A percentile compares a stretch with the other conserved stretches of the same genome.
Evolutionary conservation across 2,888 invertebrate species (phyloP).

Genomic region (Sclerodermus sp.): DNA sequence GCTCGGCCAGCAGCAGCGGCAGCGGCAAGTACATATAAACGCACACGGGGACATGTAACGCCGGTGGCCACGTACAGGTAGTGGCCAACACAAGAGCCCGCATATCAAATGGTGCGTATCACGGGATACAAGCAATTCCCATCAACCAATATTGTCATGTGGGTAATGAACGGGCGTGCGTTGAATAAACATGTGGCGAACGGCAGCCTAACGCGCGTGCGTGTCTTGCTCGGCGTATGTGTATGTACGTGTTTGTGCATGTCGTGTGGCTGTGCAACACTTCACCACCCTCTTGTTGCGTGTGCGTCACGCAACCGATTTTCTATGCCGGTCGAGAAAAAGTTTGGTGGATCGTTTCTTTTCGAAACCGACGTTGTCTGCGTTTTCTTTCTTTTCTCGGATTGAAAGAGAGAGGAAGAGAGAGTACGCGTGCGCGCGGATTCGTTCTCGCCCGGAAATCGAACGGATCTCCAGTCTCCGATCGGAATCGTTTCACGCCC

Average conservation of each 20-base stretch:
- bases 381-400: too few species aligned
- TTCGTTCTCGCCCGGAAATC: too few species aligned
- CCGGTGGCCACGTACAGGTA: slow-evolving; percentile 16
- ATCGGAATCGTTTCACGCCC: too few species aligned
- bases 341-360: too few species aligned
- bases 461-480: too few species aligned
- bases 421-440: too few species aligned
- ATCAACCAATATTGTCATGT: slow-evolving; percentile 57
- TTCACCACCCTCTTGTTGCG: too few species aligned
- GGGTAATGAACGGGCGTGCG: slow-evolving; percentile 54
- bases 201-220: neutral
- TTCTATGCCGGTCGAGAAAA: neutral
- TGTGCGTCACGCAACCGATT: too few species aligned
- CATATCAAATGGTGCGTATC: slow-evolving; percentile 56
- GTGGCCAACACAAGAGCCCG: slow-evolving; percentile 35
- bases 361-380: too few species aligned
- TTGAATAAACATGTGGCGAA: slow-evolving; percentile 52
- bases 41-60: slow-evolving; percentile 1
- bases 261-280: too few species aligned
- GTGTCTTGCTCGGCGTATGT: neutral
- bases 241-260: neutral
- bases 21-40: slow-evolving; percentile 5
- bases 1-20: slow-evolving; percentile 8
- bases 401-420: too few species aligned
- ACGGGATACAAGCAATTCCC: slow-evolving; percentile 55